Conservation (phyloP, 2,888 invertebrate genomes). For the Leucophora obtusa region DNA sequence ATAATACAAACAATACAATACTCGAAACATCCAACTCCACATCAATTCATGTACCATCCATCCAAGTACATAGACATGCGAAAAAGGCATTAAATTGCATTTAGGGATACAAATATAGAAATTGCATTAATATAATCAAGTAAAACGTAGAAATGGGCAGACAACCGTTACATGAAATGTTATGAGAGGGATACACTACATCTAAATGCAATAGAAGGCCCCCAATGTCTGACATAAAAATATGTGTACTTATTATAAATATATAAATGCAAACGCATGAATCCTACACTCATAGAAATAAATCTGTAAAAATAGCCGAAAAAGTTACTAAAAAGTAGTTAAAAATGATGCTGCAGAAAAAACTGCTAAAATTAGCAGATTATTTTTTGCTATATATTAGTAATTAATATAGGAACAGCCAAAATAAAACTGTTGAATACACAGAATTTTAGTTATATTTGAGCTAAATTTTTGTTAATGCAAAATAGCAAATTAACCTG, state of each 20-base stretch:
- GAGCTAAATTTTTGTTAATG: no score
- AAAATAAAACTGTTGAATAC: no score
- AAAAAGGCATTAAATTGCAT: not conserved
- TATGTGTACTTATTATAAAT: not conserved
- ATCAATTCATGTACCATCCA: not conserved
- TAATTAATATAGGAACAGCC: no score
- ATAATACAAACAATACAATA: not conserved
- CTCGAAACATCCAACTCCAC: not conserved
- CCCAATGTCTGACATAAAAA: not conserved
- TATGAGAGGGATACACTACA: not conserved
- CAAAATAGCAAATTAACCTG: no score
- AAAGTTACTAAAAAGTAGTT: no score
- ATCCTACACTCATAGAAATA: no score
- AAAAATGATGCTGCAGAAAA: no score
- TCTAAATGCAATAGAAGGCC: not conserved
- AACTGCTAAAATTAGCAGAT: no score
- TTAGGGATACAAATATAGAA: not conserved
- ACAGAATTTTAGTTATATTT: no score
- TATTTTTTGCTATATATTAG: no score
- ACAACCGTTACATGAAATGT: slow-evolving; percentile 4
- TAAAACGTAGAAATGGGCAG: not conserved
- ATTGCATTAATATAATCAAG: slow-evolving; percentile 1
- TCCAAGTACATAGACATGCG: not conserved
- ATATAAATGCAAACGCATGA: not conserved
- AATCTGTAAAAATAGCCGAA: no score